Percentiles rank a stretch among this genome's conserved stretches.
Conservation (phyloP, 2,797 vertebrate genomes). For the Melanitta fusca region DNA sequence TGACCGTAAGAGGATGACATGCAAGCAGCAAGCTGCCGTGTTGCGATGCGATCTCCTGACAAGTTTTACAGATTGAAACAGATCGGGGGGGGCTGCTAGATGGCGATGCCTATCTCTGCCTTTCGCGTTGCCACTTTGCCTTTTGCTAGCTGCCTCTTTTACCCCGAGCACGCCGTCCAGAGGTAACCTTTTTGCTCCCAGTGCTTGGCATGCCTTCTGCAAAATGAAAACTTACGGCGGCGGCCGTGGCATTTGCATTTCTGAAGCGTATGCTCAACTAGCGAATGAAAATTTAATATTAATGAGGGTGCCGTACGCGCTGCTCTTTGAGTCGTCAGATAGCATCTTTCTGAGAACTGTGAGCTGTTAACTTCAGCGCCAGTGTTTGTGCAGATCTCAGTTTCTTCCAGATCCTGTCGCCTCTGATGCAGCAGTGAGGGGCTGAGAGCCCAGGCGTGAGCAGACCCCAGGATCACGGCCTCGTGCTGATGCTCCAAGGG, state of each 20-base stretch:
- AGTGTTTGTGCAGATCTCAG: background rate
- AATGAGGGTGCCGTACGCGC: fast-evolving
- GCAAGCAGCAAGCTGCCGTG: background rate
- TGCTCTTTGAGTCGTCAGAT: background rate
- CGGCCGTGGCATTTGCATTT: constrained; percentile 14
- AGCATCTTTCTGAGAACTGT: background rate
- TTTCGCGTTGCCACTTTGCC: background rate
- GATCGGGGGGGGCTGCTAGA: too few species aligned
- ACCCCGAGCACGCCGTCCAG: background rate
- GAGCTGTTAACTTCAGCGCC: background rate
- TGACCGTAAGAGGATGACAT: background rate
- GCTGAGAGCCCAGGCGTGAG: background rate
- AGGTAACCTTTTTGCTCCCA: background rate
- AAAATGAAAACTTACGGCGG: background rate
- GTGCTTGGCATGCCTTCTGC: background rate
- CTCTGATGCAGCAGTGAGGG: background rate
- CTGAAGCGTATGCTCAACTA: background rate
- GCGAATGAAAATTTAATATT: background rate
- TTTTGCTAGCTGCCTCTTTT: background rate
- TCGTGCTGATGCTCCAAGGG: background rate
- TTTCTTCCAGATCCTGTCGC: background rate
- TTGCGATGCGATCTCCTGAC: background rate
- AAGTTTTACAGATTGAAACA: background rate
- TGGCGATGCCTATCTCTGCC: background rate
- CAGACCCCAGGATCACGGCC: too few species aligned